A percentile compares a stretch with the other conserved stretches of the same genome.
These are phyloP conservation scores for Pedetes capensis DNA, from an alignment of 2,113 vertebrate species.

Conservation along the genomic window DNA sequence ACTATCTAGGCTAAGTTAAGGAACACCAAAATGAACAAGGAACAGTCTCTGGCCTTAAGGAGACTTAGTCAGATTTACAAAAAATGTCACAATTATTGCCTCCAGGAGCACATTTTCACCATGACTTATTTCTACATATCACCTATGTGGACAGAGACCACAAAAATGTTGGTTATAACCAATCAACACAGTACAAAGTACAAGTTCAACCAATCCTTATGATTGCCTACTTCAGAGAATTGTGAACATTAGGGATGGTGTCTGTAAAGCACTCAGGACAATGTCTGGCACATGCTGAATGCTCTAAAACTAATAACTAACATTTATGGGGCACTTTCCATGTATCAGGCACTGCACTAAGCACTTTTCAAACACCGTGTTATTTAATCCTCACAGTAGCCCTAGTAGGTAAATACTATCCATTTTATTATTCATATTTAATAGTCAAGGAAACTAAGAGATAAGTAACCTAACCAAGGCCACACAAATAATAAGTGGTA, in stretches of 20 bases:
- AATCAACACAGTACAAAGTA: neutral
- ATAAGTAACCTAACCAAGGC: neutral
- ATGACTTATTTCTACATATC: neutral
- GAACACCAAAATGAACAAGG: neutral
- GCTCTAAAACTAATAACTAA: neutral
- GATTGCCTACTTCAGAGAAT: neutral
- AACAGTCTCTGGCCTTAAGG: neutral
- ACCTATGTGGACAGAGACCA: neutral
- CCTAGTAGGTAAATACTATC: neutral
- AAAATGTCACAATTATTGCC: neutral
- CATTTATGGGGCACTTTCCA: neutral
- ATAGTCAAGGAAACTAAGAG: neutral
- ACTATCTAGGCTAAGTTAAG: neutral
- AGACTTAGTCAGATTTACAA: neutral
- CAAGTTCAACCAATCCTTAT: neutral
- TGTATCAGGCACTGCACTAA: fast-evolving
- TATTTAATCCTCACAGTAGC: neutral
- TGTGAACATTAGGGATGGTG: neutral
- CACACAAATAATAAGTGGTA: neutral
- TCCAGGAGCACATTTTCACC: neutral
- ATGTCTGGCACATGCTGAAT: neutral
- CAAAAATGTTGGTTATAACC: neutral
- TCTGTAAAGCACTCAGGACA: neutral
- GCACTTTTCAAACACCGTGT: neutral
- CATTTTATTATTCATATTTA: neutral